Conservation (phyloP, 2,797 vertebrate species). For the Myotis myotis region DNA sequence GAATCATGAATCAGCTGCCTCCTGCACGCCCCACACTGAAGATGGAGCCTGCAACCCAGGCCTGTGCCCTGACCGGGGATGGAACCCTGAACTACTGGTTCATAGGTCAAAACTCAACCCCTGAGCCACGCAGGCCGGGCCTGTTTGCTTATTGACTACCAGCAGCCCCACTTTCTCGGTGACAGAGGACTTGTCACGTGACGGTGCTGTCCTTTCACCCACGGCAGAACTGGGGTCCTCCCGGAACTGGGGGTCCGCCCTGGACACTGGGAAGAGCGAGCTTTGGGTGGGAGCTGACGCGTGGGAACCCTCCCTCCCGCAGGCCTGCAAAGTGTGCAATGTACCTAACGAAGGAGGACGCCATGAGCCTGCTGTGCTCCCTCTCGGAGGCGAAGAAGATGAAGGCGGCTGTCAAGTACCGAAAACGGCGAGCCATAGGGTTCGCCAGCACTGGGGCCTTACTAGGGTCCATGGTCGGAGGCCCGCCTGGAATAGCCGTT, state of each 20-base stretch:
- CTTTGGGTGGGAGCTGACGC: background rate
- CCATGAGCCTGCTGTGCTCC: too few relatives aligned
- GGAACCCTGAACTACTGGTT: too few relatives aligned
- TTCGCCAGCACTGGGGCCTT: slow-evolving; percentile 88
- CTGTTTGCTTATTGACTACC: background rate
- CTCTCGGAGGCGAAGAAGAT: too few relatives aligned
- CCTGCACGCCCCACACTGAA: too few relatives aligned
- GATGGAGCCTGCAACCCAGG: too few relatives aligned
- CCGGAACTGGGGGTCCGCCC: background rate
- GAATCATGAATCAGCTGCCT: too few relatives aligned
- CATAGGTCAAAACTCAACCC: too few relatives aligned
- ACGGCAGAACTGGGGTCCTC: fast-evolving
- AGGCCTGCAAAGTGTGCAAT: slow-evolving; percentile 70
- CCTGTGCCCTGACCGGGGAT: too few relatives aligned
- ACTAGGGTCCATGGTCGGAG: slow-evolving; percentile 88
- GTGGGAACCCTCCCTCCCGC: background rate
- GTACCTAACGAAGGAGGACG: slow-evolving; percentile 51
- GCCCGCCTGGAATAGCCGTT: slow-evolving; percentile 89
- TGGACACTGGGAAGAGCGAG: background rate
- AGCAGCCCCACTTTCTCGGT: background rate
- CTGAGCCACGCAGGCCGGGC: background rate
- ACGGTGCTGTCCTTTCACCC: fast-evolving
- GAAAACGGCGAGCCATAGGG: slow-evolving; percentile 85
- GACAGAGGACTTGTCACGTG: background rate
- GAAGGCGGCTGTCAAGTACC: slow-evolving; percentile 85